Base-by-base conservation (phyloP, 1,140 invertebrate genomes). In the Leguminivora glycinivorella region DNA sequence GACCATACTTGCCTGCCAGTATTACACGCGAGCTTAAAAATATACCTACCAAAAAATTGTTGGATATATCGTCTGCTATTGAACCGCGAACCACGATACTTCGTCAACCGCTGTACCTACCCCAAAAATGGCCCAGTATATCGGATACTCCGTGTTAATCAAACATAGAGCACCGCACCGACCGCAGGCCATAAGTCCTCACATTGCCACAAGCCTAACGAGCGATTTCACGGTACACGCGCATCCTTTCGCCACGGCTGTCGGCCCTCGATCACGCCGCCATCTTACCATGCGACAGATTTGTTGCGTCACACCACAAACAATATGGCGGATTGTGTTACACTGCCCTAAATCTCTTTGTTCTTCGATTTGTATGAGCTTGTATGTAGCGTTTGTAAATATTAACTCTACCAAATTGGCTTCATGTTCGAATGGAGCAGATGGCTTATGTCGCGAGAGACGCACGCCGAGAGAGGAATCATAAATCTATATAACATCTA, bases 211-310 rank as follows among this genome's bases (percentile, higher is more conserved):
- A 80, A 74, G 76, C 70, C 73, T 83, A 83, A 87, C 78, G 77
- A 82, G 74, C 75, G 83, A 85, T 89, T 87, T 85, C 82, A 86
- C 84, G 80, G 83, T 85, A 86, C 77, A 73, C 80, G 84, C 83
- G 83, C 87, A 87, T 89, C 87, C 84, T 89, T 88, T 88, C 85
- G 84, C 79, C 82, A 88, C 83, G 83, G 83, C 80, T 82, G 79
- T 84, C 77, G 75, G 72, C 77, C 68, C 78, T 83, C 79, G 82
- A 83, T 81, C 82, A 79, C 72, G 76, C 75, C 79, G 85, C 82
- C 83, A 83, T 84, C 70, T 85, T 86, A 75, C 71, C 78, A 75
- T 83, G 82, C 83, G 81, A 85, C 85, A 85, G 78, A 85, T 83
- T 81, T 76, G 79, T 89, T 89, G 83, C 87, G 77, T 87, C 83